phyloP scores from a whole-genome alignment of 2,888 invertebrate genomes.

The Callosobruchus maculatus region DNA sequence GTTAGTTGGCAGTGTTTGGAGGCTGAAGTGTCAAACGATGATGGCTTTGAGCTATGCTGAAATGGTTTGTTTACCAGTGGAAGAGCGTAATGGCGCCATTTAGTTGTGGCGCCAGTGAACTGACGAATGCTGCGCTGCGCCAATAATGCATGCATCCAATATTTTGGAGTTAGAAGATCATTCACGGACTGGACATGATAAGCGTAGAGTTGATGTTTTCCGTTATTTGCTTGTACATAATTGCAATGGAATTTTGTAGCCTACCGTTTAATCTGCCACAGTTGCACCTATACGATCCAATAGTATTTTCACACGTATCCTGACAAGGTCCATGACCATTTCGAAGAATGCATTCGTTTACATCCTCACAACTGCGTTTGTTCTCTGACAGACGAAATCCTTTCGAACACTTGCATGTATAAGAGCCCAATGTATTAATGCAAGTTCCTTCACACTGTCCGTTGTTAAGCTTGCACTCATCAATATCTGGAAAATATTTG shows the following conservation, averaged over 20 bases:
- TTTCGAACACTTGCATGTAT: slow-evolving; percentile 53
- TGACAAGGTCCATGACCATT: slow-evolving; percentile 66
- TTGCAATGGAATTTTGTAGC: slow-evolving; percentile 52
- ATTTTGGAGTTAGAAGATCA: no score
- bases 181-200: no score
- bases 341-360: slow-evolving; percentile 60
- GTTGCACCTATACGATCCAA: slow-evolving; percentile 57
- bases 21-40: no score
- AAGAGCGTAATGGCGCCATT: no score
- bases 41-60: no score
- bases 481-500: slow-evolving; percentile 48
- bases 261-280: slow-evolving; percentile 58
- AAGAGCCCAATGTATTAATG: slow-evolving; percentile 56
- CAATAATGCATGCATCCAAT: no score
- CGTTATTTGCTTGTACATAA: no score
- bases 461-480: slow-evolving; percentile 55
- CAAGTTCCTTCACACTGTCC: slow-evolving; percentile 57
- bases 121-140: no score
- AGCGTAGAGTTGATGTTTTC: no score
- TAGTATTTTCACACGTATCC: slow-evolving; percentile 57
- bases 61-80: no score
- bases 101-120: no score
- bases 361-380: slow-evolving; percentile 47
- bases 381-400: slow-evolving; percentile 50
- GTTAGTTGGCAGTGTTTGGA: no score